Base-by-base conservation (phyloP, 2,888 invertebrate species). In the Dryomyza anilis region DNA sequence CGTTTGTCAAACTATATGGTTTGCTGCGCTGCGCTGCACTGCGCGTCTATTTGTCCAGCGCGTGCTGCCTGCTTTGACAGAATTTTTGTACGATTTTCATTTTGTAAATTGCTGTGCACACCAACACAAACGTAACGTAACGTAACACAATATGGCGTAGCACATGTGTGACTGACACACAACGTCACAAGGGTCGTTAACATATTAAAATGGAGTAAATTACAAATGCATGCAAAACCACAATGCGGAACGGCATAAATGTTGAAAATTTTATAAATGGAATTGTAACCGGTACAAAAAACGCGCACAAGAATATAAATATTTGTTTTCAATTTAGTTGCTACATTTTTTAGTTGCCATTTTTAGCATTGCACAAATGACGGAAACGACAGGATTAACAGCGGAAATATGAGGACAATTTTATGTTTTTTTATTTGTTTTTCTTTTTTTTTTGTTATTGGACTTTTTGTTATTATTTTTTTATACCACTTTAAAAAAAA, bases 41-140 rank as follows among this genome's bases (percentile, higher is more conserved):
- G 23, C 43, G n/a, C 43, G 10, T 30, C 21, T 53, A 19, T 53
- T 30, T 53, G 16, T 53, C 50, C 25, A 43, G n/a, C n/a, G n/a
- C n/a, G n/a, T n/a, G n/a, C n/a, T n/a, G n/a, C n/a, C n/a, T n/a
- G n/a, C n/a, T n/a, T n/a, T n/a, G n/a, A n/a, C n/a, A n/a, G n/a
- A n/a, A n/a, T n/a, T n/a, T n/a, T 56, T 56, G 39, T 39, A 23
- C 43, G 27, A 36, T 55, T 21, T 55, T 39, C 56, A 43, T 43
- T n/a, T 56, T 56, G 39, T 36, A 56, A 56, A 56, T 56, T 56
- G 56, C 56, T 39, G n/a, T 39, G 56, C 21, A 56, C 29, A 56
- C 39, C 25, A 39, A 56, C 39, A 43, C 39, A 25, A 19, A 36
- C 23, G n/a, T n/a, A 55, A 14, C 36, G 25, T 8, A 39, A 14